Evolutionary conservation across 2,797 vertebrate species (phyloP), one percentile per base, ranked within the genome.

Genomic region (Iguana delicatissima): DNA sequence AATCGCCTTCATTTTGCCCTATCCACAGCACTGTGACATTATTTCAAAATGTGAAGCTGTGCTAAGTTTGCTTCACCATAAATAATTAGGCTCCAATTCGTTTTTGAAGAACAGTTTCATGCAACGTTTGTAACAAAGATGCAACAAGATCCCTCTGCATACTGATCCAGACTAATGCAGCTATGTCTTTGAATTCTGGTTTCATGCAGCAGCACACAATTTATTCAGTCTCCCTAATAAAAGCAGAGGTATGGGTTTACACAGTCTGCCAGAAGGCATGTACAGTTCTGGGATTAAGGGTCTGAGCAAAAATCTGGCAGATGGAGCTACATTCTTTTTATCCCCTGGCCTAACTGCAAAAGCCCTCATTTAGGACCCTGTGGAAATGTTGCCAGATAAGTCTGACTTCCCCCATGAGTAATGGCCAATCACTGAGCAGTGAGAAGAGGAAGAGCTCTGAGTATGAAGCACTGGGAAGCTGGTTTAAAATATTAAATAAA

Each of bases 271-370:
- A 95, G 94, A 59, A 89, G 96, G 95, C 76, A 67, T 84, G 93
- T 79, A 0, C 92, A 89, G 91, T 4, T 64, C 91, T 38, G 93
- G 95, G 95, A 98, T 97, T 97, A 97, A 95, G 89, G 96, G 96
- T 96, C 96, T 96, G 96, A 96, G 94, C 93, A 96, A 92, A 97
- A 97, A 96, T 92, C 95, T 29, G 46, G 93, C 88, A 9, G 91
- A 94, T 95, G 88, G 93, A 95, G 94, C 46, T 91, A 92, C 88
- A 7, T 91, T 74, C 87, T 91, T 95, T 96, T 96, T 96, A 97
- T 96, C 59, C 97, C 97, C 97, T 95, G 91, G 95, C 92, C 96
- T 95, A 46, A 96, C 97, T 93, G 95, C 73, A 91, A 95, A 96
- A 73, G 90, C 96, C 93, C 82, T 94, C 88, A 93, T 95, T 91